Evolutionary conservation across 2,888 invertebrate genomes (phyloP).

Genomic region (Platynereis dumerilii): DNA sequence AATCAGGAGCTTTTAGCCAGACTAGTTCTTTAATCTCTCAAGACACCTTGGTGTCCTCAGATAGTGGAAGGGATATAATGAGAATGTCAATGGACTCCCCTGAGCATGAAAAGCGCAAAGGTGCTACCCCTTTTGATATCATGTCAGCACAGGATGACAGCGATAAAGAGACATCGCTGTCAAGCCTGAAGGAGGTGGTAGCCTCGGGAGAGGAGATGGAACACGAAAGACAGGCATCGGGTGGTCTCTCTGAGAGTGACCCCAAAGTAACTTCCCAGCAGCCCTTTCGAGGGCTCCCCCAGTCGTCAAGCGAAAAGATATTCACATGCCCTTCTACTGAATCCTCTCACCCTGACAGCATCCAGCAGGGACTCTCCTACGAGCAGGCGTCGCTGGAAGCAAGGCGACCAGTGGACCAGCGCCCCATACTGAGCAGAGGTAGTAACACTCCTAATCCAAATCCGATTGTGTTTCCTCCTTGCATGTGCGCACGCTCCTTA

Average conservation of each 20-base stretch:
- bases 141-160: too few relatives aligned
- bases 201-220: too few relatives aligned
- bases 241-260: too few relatives aligned
- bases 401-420: slow-evolving; percentile 20
- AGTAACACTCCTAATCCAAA: slow-evolving; percentile 19
- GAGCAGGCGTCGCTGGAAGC: slow-evolving; percentile 15
- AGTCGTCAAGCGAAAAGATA: too few relatives aligned
- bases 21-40: slow-evolving; percentile 36
- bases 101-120: slow-evolving; percentile 22
- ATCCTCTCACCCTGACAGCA: slow-evolving; percentile 37
- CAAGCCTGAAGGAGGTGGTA: too few relatives aligned
- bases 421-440: slow-evolving; percentile 26
- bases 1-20: slow-evolving; percentile 49
- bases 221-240: too few relatives aligned
- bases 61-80: slow-evolving; percentile 28
- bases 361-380: slow-evolving; percentile 34
- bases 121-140: too few relatives aligned
- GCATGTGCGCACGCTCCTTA: slow-evolving; percentile 17
- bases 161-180: too few relatives aligned
- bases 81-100: slow-evolving; percentile 31
- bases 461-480: slow-evolving; percentile 12
- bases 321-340: slow-evolving; percentile 28
- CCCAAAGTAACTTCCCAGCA: too few relatives aligned
- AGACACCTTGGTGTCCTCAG: slow-evolving; percentile 35
- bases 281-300: too few relatives aligned